phyloP scores from a whole-genome alignment of 2,113 vertebrate species.

The Lampris incognitus region DNA sequence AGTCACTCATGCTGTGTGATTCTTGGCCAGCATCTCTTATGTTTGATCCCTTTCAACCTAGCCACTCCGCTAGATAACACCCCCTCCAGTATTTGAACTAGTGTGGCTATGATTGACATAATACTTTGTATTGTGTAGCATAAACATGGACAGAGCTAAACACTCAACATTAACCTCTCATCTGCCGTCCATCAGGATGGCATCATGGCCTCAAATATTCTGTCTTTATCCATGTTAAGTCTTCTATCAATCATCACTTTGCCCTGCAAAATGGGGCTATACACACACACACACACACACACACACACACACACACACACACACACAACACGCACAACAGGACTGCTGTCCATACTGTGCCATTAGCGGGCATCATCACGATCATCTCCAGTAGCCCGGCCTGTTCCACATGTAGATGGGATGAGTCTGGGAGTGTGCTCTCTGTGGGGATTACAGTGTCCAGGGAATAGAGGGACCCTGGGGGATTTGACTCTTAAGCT shows the following conservation, averaged over 20 bases:
- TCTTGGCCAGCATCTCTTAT: background rate
- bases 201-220: conserved; percentile 23
- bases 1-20: background rate
- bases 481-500: conserved; percentile 72
- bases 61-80: background rate
- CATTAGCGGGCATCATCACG: conserved; percentile 61
- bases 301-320: too few relatives aligned
- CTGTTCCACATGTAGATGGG: conserved; percentile 31
- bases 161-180: conserved; percentile 31
- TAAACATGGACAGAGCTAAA: background rate
- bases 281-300: too few relatives aligned
- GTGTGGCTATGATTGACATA: conserved; percentile 18
- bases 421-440: conserved; percentile 37
- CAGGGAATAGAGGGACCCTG: conserved; percentile 41
- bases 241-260: conserved; percentile 15
- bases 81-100: background rate
- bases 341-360: conserved; percentile 36
- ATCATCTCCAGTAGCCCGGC: conserved; percentile 43
- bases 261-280: conserved; percentile 21
- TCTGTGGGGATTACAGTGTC: conserved; percentile 62
- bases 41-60: background rate
- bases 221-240: conserved; percentile 42
- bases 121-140: background rate
- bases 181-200: conserved; percentile 27
- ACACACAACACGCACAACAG: conserved; percentile 20